These are phyloP conservation scores for Orcinus orca DNA, from an alignment of 2,113 vertebrate species.

Conservation along the genomic window DNA sequence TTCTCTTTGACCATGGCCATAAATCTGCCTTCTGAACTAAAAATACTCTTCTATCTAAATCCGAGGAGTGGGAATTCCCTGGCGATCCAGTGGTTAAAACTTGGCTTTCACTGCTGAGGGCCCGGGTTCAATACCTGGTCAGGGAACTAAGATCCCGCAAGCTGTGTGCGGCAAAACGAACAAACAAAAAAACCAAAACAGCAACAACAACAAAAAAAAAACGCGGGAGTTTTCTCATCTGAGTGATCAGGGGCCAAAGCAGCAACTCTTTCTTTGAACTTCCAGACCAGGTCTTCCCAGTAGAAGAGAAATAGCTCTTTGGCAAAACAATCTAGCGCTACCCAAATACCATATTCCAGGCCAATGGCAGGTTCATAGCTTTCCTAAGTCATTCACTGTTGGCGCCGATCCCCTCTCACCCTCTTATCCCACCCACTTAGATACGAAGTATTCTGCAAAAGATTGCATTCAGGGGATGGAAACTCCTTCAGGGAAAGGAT, in stretches of 20 bases:
- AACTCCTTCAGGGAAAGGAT: neutral
- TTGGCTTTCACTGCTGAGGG: no score
- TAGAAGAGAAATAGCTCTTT: neutral
- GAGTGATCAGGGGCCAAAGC: fast-evolving
- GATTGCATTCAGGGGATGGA: neutral
- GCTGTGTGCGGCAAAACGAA: no score
- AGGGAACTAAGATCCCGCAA: no score
- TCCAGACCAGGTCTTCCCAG: neutral
- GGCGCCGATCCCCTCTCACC: neutral
- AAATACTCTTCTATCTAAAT: neutral
- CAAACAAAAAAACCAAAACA: no score
- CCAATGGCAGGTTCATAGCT: neutral
- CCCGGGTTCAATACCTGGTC: no score
- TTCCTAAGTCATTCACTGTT: neutral
- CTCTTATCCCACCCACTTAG: neutral
- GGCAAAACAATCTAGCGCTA: neutral
- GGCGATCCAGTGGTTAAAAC: no score
- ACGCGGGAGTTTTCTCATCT: neutral
- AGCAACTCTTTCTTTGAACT: neutral
- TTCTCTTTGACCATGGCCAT: neutral
- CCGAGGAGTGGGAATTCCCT: no score
- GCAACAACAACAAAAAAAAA: no score
- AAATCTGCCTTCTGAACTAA: neutral
- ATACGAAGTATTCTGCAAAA: neutral
- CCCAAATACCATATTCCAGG: neutral